Evolutionary conservation across 1,140 invertebrate species (phyloP), one percentile per base, ranked within the genome.

Genomic region (Pentalonia nigronervosa): DNA sequence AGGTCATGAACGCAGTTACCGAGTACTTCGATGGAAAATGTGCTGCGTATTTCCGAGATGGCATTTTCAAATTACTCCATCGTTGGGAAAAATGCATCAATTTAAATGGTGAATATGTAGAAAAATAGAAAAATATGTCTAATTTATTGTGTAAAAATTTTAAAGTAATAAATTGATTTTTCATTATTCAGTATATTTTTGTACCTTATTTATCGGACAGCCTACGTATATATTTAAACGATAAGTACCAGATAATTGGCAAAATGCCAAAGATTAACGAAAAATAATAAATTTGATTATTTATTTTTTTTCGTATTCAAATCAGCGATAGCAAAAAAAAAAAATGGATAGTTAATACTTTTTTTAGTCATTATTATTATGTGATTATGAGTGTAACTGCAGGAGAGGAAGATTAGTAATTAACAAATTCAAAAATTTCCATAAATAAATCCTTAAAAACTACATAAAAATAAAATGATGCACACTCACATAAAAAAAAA

Each of bases 371-470:
- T 89, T 36, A 53, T 56, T 88, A 25, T 17, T 41, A 56, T 34
- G 21, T 36, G n/a, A 89, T 89, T 89, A 89, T 30, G 9, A 48
- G 8, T 30, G 34, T 25, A 30, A 53, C 9, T 21, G n/a, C 60
- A 30, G 11, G 30, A 1, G 60, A 36, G n/a, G 30, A 30, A 8
- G 17, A 47, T 11, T 47, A n/a, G 20, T 87, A 87, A 36, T 87
- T 47, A 36, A 48, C 30, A n/a, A 47, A 20, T 47, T 87, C 2
- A 4, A n/a, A 88, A 34, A 88, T 30, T 23, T 76, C 30, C 60
- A 76, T 76, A 76, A 76, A n/a, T 76, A 76, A 67, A 76, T 30
- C 60, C n/a, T 76, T n/a, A 76, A 76, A 67, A 76, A 76, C n/a
- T 17, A 76, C n/a, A 76, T 76, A 76, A 76, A 76, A 76, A 76